Percentiles rank a stretch among this genome's conserved stretches.
These are phyloP conservation scores for Phenganax marumi DNA, from an alignment of 92 coral and sea anemone species.

Conservation along the genomic window DNA sequence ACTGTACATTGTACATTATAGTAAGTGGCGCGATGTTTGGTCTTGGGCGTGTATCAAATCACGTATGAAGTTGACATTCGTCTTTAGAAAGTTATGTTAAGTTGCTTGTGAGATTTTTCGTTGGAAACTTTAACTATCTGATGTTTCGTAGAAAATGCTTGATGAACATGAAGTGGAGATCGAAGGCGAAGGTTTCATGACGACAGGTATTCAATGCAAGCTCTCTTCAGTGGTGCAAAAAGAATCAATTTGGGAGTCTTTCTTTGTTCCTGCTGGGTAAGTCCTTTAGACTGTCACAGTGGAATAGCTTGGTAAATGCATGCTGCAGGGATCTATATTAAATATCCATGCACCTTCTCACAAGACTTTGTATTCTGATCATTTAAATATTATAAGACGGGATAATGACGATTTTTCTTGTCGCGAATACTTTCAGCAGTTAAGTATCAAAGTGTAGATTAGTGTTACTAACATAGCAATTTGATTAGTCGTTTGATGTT, in stretches of 20 bases:
- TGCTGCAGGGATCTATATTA: neutral
- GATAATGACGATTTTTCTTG: neutral
- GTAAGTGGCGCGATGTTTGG: too few species aligned
- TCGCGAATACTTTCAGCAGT: too few species aligned
- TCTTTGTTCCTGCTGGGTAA: constrained; percentile 76
- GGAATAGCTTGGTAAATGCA: neutral
- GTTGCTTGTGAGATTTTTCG: too few species aligned
- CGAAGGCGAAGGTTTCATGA: constrained; percentile 51
- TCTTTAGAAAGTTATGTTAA: too few species aligned
- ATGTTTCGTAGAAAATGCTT: constrained; percentile 60
- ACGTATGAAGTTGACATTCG: too few species aligned
- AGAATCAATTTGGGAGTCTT: constrained; percentile 81
- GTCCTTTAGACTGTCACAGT: constrained; percentile 7
- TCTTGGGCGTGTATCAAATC: too few species aligned
- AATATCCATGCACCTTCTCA: neutral
- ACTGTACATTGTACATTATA: too few species aligned
- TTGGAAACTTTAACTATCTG: too few species aligned
- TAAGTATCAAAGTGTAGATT: neutral
- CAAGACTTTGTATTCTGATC: too few species aligned
- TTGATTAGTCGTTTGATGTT: constrained; percentile 69
- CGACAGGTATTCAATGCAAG: constrained; percentile 68
- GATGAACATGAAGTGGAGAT: constrained; percentile 59
- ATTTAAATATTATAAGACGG: too few species aligned
- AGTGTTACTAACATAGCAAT: neutral
- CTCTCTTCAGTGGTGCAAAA: constrained; percentile 62